Base-by-base conservation (phyloP, 2,797 vertebrate species). In the Xenentodon cancila region DNA sequence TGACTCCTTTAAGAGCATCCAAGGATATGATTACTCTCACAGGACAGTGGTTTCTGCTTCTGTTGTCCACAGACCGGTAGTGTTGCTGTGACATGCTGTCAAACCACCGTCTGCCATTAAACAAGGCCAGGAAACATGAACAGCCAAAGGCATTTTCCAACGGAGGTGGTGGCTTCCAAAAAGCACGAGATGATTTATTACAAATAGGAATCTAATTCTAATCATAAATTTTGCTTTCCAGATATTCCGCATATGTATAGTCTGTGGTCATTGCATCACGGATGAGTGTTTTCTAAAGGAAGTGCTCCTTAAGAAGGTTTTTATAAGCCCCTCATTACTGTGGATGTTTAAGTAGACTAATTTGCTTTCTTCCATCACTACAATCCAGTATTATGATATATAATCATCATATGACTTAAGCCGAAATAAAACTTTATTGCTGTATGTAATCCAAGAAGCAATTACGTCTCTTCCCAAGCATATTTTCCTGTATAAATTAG, bases 1-100 rank as follows among this genome's bases (percentile, higher is more conserved):
- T 4, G 50, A 59, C 56, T 84, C 49, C 21, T 63, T 80, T 74
- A 42, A 71, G 81, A 73, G 37, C 53, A 79, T 75, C 67, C 71
- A 47, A 68, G 80, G 70, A 74, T 82, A 72, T 74, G 32, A 72
- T 89, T 82, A 77, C 79, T 64, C 42, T 67, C 64, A 69, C 22
- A 60, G 48, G 77, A 84, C 60, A 77, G 73, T 73, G 5, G 57
- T 64, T 88, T 88, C 75, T 58, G 48, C 75, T 45, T 19, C 17
- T 9, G 44, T 45, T 3, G 18, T 9, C 6, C 19, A 18, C 63
- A 73, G 77, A 71, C 63, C 20, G 68, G 75, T 72, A 59, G 82
- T 81, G 79, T 79, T 81, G 78, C 75, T 81, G 53, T 87, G 78
- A 80, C 77, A 76, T 55, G 64, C 57, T 78, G 76, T 84, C 73